Evolutionary conservation across 2,797 vertebrate species (phyloP), one percentile per base, ranked within the genome.

Genomic region (Oryzias sinensis): DNA sequence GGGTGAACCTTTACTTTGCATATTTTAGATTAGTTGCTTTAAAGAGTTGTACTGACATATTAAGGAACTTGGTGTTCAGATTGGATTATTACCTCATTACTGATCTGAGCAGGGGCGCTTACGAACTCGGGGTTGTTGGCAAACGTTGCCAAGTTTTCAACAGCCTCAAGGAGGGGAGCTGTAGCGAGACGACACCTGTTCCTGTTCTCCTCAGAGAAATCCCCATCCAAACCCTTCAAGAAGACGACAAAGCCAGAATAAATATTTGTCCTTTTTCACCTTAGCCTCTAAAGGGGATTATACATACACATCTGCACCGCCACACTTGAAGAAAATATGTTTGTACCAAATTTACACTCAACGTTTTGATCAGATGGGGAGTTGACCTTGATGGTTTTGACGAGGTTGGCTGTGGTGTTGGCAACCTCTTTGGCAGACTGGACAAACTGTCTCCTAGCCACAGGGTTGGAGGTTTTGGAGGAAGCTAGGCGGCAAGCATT

Each of bases 351-450:
- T 75, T 72, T 65, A 74, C 71, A 88, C 83, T 85, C 76, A 88
- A 87, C 84, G 74, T 88, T 89, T 86, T 89, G 86, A 86, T 83
- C 83, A 64, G 68, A 83, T 66, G 65, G 76, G 48, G 80, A 85
- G 68, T 71, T 86, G 87, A 98, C 97, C 95, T 99, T 99, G 86
- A 99, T 99, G 69, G 97, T 99, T 91, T 99, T 99, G 74, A 99
- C 97, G 48, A 99, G 92, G 89, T 97, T 99, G 80, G 97, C 97
- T 0, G 97, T 99, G 81, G 96, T 99, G 89, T 99, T 99, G 72
- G 97, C 97, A 49, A 99, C 97, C 82, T 99, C 97, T 89, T 99
- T 99, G 80, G 97, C 97, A 5, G 97, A 99, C 80, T 99, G 97
- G 56, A 99, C 97, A 15, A 99, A 99, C 81, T 99, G 97, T 81